Base-by-base conservation (phyloP, 2,797 vertebrate species). In the Sarcophilus harrisii region DNA sequence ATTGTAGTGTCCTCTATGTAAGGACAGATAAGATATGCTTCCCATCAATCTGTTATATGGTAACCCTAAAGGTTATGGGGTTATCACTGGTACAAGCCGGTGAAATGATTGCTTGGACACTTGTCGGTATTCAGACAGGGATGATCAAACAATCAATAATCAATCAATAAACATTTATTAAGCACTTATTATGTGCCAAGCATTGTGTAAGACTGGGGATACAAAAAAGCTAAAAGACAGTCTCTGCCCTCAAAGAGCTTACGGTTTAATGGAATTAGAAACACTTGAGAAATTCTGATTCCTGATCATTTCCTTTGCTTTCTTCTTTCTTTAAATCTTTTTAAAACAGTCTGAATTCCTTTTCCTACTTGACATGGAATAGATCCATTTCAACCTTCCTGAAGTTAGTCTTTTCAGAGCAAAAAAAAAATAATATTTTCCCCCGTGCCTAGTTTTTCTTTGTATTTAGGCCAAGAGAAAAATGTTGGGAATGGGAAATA, bases 381-480 rank as follows among this genome's bases (percentile, higher is more conserved):
- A 18, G 91, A 58, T 92, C 93, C 21, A 91, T 58, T 95, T 28
- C 87, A 93, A 94, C 27, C 90, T 98, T 96, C 90, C 73, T 49
- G 11, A 97, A 97, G 30, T 90, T 94, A 96, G 62, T 18, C 27
- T 96, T 60, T 97, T 97, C 28, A 52, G 95, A 92, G 30, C 93
- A 2, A n/a, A 27, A 2, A n/a, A 27, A 73, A 16, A 66, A 62
- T 9, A n/a, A n/a, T 8, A 73, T 96, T 87, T 62, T 95, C 90
- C 10, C 58, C 91, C 94, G 87, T 92, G 89, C 57, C 28, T 1
- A 54, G 55, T 94, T 97, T 98, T 90, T 32, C 96, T 98, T 98
- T 98, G 93, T 98, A 91, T 94, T 97, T 38, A 97, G 96, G 81
- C 58, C 54, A 96, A 97, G 81, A 97, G 91, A 98, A 97, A 96